Conservation (phyloP, 30 jellyfish, hydroid and myxozoan genomes). For the Rhopilema esculentum region DNA sequence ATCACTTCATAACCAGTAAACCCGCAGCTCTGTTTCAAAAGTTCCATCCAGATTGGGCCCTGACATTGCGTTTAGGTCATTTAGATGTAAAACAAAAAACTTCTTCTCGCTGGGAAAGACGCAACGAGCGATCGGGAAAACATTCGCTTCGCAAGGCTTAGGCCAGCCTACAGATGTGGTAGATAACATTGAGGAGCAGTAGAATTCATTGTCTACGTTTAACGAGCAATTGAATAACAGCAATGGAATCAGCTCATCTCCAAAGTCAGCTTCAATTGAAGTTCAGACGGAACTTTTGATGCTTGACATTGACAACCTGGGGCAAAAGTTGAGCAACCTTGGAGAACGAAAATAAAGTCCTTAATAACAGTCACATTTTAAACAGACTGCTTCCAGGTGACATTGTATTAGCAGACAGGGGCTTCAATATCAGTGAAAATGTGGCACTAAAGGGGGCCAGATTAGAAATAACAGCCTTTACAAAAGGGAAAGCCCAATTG, state of each 20-base stretch:
- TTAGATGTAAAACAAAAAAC: not conserved
- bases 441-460: constrained; percentile 8
- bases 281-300: constrained; percentile 3
- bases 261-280: not conserved
- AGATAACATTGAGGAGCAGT: too few species aligned
- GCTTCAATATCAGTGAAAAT: constrained; percentile 33
- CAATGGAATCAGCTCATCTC: not conserved
- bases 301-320: not conserved
- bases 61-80: constrained; percentile 1
- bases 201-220: not conserved
- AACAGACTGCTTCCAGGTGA: constrained; percentile 32
- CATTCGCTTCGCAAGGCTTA: not conserved
- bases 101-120: constrained; percentile 12
- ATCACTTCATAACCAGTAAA: too few species aligned
- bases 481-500: constrained; percentile 36
- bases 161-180: not conserved
- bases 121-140: not conserved
- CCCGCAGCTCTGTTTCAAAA: too few species aligned
- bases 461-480: constrained; percentile 23
- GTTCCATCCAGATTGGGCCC: constrained; percentile 14
- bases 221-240: not conserved
- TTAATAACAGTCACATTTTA: constrained; percentile 11
- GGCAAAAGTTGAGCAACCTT: not conserved
- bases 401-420: constrained; percentile 35
- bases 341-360: not conserved